Conservation (phyloP, 30 jellyfish, hydroid and myxozoan genomes). For the Phacellophora camtschatica region DNA sequence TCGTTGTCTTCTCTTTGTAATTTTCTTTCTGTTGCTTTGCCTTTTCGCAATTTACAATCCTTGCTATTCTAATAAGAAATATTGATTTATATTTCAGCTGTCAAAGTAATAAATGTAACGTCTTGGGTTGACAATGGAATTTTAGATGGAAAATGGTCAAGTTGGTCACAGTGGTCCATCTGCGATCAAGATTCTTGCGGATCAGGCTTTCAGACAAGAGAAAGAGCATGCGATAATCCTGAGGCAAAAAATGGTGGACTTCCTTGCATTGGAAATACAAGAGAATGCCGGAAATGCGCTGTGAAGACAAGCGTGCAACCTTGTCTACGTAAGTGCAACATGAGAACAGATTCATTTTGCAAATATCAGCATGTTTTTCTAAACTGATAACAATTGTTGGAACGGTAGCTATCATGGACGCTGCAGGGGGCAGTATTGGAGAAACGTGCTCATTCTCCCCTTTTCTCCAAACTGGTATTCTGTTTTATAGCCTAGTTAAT, state of each 20-base stretch:
- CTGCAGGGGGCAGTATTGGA: no score
- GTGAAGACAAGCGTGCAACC: constrained; percentile 18
- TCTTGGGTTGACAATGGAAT: constrained; percentile 53
- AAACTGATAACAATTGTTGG: no score
- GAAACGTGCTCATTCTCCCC: no score
- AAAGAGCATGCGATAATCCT: constrained; percentile 49
- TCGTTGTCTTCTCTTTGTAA: no score
- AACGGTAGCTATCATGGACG: no score
- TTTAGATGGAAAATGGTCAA: constrained; percentile 75
- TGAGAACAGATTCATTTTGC: no score
- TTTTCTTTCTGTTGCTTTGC: no score
- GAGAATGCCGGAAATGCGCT: constrained; percentile 58
- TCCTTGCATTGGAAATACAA: constrained; percentile 56
- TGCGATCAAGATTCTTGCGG: constrained; percentile 82
- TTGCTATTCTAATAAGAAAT: no score
- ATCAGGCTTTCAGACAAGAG: constrained; percentile 58
- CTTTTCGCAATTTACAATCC: no score
- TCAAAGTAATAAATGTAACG: constrained; percentile 8
- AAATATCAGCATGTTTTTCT: no score
- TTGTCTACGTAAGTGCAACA: constrained; percentile 36
- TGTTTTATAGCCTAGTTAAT: no score
- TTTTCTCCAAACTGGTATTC: no score
- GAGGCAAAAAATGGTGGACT: constrained; percentile 62
- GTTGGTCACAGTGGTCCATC: constrained; percentile 58
- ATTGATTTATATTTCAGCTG: constrained; percentile 28